Evolutionary conservation across 2,888 invertebrate genomes (phyloP), one percentile per base, ranked within the genome.

Genomic region (Drosophila kanekoi): DNA sequence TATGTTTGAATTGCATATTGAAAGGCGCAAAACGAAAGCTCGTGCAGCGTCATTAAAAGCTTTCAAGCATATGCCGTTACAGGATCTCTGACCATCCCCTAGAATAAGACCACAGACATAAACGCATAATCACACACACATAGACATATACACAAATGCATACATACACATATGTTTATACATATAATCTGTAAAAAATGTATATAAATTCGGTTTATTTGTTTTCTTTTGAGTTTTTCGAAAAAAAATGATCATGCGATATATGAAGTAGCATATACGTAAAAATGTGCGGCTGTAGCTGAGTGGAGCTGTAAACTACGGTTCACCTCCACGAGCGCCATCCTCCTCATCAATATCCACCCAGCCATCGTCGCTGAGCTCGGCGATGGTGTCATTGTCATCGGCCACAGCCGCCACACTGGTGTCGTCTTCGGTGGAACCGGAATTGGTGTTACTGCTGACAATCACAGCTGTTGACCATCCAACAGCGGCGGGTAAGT

Each of bases 331-430:
- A 13, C 63, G 48, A 45, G 83, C 80, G 11, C 87, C 77, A 37
- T 78, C 79, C 11, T 73, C 79, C 14, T 79, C 79, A 14, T 78
- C 75, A 13, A 81, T 16, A 40, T 87, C 89, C 14, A 77, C 74
- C 89, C 83, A 83, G 38, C 77, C 83, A 38, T 88, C 87, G 37
- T 83, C 83, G 38, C 83, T 83, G 10, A 83, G 68, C 23, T 83
- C 89, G 6, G 71, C 83, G 5, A 79, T 59, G 28, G 83, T 88
- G 44, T 83, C 83, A 40, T 53, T 77, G n/a, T 88, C 83, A 66
- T 86, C 87, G 13, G 45, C 67, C 0, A 86, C 74, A 43, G 89
- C 89, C 5, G 59, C 65, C 9, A 88, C 83, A 33, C 89, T 88
- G 3, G 62, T 61, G 32, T 82, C 83, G 5, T 77, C 79, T 33